A percentile compares a stretch with the other conserved stretches of the same genome.
These are phyloP conservation scores for Acromyrmex heyeri DNA, from an alignment of 1,140 invertebrate genomes.

Conservation along the genomic window DNA sequence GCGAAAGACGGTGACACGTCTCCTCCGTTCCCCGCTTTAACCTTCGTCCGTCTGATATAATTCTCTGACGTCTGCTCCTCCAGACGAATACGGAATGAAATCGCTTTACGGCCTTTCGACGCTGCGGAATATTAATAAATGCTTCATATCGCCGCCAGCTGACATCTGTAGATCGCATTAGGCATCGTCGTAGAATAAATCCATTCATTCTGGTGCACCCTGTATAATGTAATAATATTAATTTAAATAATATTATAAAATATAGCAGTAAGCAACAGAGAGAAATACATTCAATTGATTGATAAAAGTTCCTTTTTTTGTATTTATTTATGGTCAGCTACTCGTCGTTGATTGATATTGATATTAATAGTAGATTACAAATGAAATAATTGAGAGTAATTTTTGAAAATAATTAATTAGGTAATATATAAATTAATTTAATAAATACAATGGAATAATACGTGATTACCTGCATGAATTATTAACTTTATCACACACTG, in stretches of 20 bases:
- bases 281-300: neutral
- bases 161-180: slow-evolving; percentile 40
- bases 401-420: slow-evolving; percentile 3
- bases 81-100: slow-evolving; percentile 56
- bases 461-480: neutral
- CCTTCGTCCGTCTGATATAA: slow-evolving; percentile 43
- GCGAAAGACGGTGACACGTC: neutral
- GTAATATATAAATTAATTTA: slow-evolving; percentile 7
- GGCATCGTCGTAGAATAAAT: slow-evolving; percentile 34
- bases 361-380: neutral
- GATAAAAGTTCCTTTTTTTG: neutral
- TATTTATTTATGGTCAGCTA: neutral
- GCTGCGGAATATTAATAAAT: slow-evolving; percentile 55
- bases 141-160: slow-evolving; percentile 45
- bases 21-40: neutral
- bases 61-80: slow-evolving; percentile 42
- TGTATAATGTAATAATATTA: slow-evolving; percentile 30
- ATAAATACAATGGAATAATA: neutral
- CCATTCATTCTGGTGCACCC: neutral
- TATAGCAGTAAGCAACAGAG: neutral
- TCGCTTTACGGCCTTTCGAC: slow-evolving; percentile 50
- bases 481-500: neutral
- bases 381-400: neutral
- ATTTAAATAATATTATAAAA: neutral
- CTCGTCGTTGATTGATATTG: neutral